These are phyloP conservation scores for Gerris buenoi DNA, from an alignment of 1,140 invertebrate species.

Conservation along the genomic window DNA sequence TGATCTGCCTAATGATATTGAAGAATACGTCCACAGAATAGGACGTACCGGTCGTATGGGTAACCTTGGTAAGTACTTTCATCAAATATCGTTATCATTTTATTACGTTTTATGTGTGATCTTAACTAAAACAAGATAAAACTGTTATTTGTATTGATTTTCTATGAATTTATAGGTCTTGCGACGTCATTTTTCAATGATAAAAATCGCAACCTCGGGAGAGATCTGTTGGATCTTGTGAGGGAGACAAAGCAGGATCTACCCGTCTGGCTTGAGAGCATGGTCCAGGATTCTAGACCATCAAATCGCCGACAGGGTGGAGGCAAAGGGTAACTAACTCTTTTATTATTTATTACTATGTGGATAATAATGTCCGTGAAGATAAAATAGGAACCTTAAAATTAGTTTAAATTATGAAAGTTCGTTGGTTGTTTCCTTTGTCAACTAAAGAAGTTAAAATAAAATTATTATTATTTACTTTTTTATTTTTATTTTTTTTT, in stretches of 20 bases:
- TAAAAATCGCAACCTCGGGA: conserved; percentile 90
- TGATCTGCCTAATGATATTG: conserved; percentile 87
- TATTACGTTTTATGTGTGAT: too few species aligned
- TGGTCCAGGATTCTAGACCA: conserved; percentile 42
- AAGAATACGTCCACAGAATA: conserved; percentile 95
- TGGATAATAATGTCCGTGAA: too few species aligned
- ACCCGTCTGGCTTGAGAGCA: conserved; percentile 59
- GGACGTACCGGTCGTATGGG: conserved; percentile 95
- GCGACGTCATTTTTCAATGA: conserved; percentile 99
- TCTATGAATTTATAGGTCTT: conserved; percentile 39
- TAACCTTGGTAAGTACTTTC: conserved; percentile 59
- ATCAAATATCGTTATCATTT: too few species aligned
- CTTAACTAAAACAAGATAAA: too few species aligned
- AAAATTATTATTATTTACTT: too few species aligned
- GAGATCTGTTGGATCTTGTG: conserved; percentile 82
- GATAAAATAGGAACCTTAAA: too few species aligned
- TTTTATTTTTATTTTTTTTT: too few species aligned
- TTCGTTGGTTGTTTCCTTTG: too few species aligned
- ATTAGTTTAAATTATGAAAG: too few species aligned
- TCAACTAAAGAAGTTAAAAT: too few species aligned
- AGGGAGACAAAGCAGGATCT: conserved; percentile 93
- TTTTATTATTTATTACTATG: too few species aligned
- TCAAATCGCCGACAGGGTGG: conserved; percentile 37
- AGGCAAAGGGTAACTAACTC: conserved; percentile 24
- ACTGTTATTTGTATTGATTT: too few species aligned